These are phyloP conservation scores for Podarcis lilfordi DNA, from an alignment of 2,797 vertebrate genomes.

Conservation along the genomic window DNA sequence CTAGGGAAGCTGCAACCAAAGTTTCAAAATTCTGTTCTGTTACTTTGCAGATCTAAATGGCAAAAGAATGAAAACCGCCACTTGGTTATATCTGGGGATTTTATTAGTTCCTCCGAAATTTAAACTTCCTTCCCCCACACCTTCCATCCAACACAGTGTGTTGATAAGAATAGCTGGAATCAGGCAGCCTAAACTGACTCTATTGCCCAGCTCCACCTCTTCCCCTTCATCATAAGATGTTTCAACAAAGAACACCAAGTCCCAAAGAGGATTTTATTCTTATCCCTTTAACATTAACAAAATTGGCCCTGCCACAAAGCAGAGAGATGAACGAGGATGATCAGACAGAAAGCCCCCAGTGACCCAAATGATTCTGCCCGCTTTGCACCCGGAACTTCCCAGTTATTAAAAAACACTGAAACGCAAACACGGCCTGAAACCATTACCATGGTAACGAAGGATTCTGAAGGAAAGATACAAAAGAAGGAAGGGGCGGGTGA, in stretches of 20 bases:
- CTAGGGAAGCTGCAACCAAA: neutral
- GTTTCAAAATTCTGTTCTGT: neutral
- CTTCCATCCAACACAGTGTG: rapidly evolving
- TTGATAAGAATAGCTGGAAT: neutral
- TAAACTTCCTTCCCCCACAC: neutral
- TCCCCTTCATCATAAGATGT: neutral
- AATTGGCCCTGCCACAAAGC: neutral
- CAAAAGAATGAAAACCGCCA: neutral
- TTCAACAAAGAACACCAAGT: slow-evolving; percentile 42
- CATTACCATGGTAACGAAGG: slow-evolving; percentile 71
- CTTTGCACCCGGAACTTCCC: slow-evolving; percentile 19
- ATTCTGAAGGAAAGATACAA: slow-evolving; percentile 61
- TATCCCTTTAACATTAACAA: slow-evolving; percentile 40
- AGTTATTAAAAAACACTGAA: slow-evolving; percentile 50
- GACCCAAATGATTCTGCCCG: slow-evolving; percentile 38
- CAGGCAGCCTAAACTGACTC: neutral
- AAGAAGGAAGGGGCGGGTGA: slow-evolving; percentile 44
- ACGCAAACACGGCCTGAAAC: slow-evolving; percentile 62
- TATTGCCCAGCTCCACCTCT: neutral
- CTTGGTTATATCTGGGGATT: neutral
- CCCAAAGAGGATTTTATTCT: slow-evolving; percentile 26
- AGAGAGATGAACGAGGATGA: neutral
- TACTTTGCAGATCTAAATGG: neutral
- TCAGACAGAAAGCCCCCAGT: slow-evolving; percentile 24
- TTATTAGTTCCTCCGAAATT: neutral